Conservation (phyloP, 2,888 invertebrate species). For the Leptura quadrifasciata region DNA sequence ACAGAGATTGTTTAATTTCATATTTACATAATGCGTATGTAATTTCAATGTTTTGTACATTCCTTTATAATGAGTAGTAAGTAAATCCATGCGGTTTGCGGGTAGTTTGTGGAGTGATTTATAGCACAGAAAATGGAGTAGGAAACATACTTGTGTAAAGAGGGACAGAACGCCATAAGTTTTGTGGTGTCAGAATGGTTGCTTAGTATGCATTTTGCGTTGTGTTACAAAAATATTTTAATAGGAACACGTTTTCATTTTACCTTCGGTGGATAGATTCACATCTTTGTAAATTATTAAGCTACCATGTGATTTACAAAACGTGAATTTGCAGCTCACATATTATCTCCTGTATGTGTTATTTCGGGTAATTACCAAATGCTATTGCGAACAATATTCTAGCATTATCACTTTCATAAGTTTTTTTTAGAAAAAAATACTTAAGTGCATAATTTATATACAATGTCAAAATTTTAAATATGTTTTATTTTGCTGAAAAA, state of each 20-base stretch:
- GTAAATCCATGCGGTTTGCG: conserved; percentile 22
- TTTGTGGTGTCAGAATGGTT: conserved; percentile 1
- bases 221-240: neutral
- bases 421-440: too few species aligned
- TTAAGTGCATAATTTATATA: too few species aligned
- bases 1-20: conserved; percentile 30
- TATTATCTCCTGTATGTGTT: too few species aligned
- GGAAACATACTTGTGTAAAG: conserved; percentile 13
- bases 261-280: neutral
- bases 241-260: neutral
- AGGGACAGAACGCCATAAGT: neutral
- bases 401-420: too few species aligned
- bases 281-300: neutral
- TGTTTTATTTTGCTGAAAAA: too few species aligned
- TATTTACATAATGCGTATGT: conserved; percentile 22
- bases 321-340: too few species aligned
- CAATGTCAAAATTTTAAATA: too few species aligned
- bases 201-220: neutral
- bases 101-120: conserved; percentile 21
- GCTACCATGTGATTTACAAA: too few species aligned
- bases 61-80: conserved; percentile 28
- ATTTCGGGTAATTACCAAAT: too few species aligned
- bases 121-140: conserved; percentile 6
- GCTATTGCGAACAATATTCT: too few species aligned
- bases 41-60: conserved; percentile 29